Evolutionary conservation across 2,113 vertebrate genomes (phyloP).

Genomic region (Pycnonotus jocosus): DNA sequence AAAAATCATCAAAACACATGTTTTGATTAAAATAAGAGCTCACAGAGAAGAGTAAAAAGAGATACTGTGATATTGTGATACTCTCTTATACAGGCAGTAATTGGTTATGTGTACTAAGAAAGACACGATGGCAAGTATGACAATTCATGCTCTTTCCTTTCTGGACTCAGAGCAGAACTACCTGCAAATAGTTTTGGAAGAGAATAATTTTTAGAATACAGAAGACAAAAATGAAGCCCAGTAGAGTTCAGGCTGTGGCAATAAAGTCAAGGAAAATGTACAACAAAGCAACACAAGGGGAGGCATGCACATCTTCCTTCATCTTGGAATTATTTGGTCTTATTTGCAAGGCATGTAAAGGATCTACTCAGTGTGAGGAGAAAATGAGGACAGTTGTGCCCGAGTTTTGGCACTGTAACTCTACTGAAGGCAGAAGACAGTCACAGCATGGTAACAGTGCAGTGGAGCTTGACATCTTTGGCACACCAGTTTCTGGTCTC

Average conservation of each 20-base stretch:
- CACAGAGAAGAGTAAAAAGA: neutral
- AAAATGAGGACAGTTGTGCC: neutral
- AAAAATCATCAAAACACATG: neutral
- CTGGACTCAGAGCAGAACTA: neutral
- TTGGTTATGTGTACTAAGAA: neutral
- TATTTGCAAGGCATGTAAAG: neutral
- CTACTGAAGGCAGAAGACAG: neutral
- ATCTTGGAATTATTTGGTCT: neutral
- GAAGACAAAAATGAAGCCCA: neutral
- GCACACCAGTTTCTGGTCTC: neutral
- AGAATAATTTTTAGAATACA: neutral
- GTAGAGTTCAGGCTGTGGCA: neutral
- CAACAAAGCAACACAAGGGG: neutral
- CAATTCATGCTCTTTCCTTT: neutral
- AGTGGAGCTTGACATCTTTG: neutral
- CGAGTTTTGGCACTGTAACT: neutral
- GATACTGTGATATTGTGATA: neutral
- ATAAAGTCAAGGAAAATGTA: neutral
- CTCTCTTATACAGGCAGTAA: neutral
- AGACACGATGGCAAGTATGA: fast-evolving
- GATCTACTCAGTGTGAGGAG: neutral
- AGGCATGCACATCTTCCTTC: neutral
- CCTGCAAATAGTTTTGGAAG: neutral
- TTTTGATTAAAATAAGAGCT: neutral
- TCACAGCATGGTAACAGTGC: fast-evolving